Percentiles rank a stretch among this genome's conserved stretches.
These are phyloP conservation scores for Apamea anceps DNA, from an alignment of 2,888 invertebrate genomes.

Conservation along the genomic window DNA sequence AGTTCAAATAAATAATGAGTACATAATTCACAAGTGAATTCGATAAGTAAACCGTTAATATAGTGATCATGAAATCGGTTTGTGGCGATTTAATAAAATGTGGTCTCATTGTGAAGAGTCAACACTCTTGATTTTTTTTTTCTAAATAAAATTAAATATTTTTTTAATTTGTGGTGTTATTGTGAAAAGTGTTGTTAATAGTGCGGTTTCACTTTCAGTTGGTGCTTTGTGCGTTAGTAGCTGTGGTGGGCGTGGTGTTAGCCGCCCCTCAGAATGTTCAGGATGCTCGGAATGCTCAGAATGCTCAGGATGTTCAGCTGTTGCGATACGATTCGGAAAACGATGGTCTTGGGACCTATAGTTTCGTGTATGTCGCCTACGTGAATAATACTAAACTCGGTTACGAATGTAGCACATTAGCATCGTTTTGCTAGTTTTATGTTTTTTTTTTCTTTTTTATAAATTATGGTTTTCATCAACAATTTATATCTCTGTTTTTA, in stretches of 20 bases:
- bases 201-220: conserved; percentile 77
- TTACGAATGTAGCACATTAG: neutral
- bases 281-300: conserved; percentile 66
- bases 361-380: conserved; percentile 75
- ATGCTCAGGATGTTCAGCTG: conserved; percentile 76
- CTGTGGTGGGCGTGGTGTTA: conserved; percentile 66
- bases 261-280: conserved; percentile 77
- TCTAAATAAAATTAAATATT: too few relatives aligned
- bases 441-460: neutral
- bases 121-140: too few relatives aligned
- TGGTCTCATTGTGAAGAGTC: conserved; percentile 35
- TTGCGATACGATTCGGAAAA: conserved; percentile 79
- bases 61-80: conserved; percentile 69
- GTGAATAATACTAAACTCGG: neutral
- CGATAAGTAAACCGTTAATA: conserved; percentile 68
- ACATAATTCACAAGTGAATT: conserved; percentile 75
- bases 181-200: conserved; percentile 41
- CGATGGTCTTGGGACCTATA: conserved; percentile 82
- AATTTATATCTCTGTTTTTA: neutral
- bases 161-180: conserved; percentile 14
- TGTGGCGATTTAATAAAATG: conserved; percentile 38
- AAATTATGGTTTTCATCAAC: neutral
- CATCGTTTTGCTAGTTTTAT: neutral
- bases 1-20: conserved; percentile 74
- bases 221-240: conserved; percentile 82